Percentiles rank a stretch among this genome's conserved stretches.
Evolutionary conservation across 1,140 invertebrate genomes (phyloP).

Genomic region (Diachasma alloeum): DNA sequence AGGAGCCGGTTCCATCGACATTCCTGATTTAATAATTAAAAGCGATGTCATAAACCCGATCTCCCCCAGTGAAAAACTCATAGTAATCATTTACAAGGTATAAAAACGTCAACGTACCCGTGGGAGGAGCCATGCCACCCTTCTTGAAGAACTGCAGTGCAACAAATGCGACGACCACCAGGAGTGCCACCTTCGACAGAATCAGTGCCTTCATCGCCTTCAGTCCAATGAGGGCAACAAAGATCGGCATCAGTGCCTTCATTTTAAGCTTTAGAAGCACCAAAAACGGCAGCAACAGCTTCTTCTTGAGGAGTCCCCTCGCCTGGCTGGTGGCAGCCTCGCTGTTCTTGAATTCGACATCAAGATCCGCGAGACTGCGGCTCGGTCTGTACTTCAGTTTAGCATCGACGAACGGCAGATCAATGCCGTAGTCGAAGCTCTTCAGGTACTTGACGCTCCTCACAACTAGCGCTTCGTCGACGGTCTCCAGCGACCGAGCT

Average conservation of each 20-base stretch:
- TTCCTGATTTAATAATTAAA: conserved; percentile 60
- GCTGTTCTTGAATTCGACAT: conserved; percentile 75
- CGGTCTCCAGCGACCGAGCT: conserved; percentile 66
- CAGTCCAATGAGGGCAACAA: conserved; percentile 78
- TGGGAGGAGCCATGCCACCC: conserved; percentile 62
- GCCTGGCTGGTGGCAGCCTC: conserved; percentile 75
- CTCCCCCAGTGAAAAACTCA: neutral
- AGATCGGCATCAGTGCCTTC: conserved; percentile 83
- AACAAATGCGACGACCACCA: conserved; percentile 81
- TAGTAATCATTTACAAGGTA: neutral
- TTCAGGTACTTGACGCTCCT: conserved; percentile 74
- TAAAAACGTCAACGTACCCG: conserved; percentile 47
- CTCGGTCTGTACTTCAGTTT: conserved; percentile 61
- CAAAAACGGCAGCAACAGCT: conserved; percentile 79
- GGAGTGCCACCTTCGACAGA: conserved; percentile 81
- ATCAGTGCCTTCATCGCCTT: conserved; percentile 85
- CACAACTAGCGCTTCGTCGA: conserved; percentile 78
- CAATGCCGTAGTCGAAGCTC: conserved; percentile 74
- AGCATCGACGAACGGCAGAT: conserved; percentile 69
- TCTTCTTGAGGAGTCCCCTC: conserved; percentile 79
- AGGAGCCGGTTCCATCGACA: conserved; percentile 75
- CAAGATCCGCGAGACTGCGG: conserved; percentile 61
- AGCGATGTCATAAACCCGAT: too few species aligned
- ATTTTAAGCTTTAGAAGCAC: conserved; percentile 83
- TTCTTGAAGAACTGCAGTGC: conserved; percentile 78